Percentiles rank a stretch among this genome's conserved stretches.
Evolutionary conservation across 2,888 invertebrate genomes (phyloP).

Genomic region (Cephus nigrinus): DNA sequence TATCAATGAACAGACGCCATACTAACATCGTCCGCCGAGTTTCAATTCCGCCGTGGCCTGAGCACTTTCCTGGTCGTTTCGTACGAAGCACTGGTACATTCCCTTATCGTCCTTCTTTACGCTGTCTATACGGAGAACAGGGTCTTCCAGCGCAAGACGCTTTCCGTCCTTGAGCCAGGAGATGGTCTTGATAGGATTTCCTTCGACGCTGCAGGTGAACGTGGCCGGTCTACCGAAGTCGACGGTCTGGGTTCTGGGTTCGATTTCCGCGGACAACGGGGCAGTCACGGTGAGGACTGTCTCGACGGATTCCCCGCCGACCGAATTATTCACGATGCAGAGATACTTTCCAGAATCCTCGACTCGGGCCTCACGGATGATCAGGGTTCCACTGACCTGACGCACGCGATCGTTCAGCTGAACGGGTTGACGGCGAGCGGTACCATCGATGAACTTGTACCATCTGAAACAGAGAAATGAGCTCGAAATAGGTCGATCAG

Average conservation of each 20-base stretch:
- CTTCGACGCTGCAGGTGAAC: slow-evolving; percentile 90
- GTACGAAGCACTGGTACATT: slow-evolving; percentile 96
- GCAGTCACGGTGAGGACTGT: slow-evolving; percentile 93
- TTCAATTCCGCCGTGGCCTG: slow-evolving; percentile 93
- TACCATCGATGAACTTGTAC: slow-evolving; percentile 93
- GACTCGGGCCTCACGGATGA: slow-evolving; percentile 90
- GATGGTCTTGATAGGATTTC: slow-evolving; percentile 90
- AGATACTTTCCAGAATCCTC: slow-evolving; percentile 95
- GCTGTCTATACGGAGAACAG: slow-evolving; percentile 85
- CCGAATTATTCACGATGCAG: slow-evolving; percentile 94
- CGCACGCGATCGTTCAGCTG: slow-evolving; percentile 88
- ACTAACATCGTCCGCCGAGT: slow-evolving; percentile 88
- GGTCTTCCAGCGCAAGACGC: slow-evolving; percentile 84
- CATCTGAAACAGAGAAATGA: slow-evolving; percentile 79
- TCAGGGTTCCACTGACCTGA: slow-evolving; percentile 93
- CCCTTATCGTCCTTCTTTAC: slow-evolving; percentile 95
- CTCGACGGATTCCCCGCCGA: slow-evolving; percentile 93
- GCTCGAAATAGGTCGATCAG: background rate
- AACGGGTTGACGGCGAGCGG: slow-evolving; percentile 89
- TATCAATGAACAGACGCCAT: background rate
- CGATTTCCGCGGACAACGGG: slow-evolving; percentile 87
- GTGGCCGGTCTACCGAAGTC: slow-evolving; percentile 94
- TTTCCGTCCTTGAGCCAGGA: slow-evolving; percentile 95
- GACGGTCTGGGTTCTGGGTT: slow-evolving; percentile 90
- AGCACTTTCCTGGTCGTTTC: slow-evolving; percentile 93